Evolutionary conservation across 2,797 vertebrate genomes (phyloP).

Genomic region (Chaenodraco wilsoni): DNA sequence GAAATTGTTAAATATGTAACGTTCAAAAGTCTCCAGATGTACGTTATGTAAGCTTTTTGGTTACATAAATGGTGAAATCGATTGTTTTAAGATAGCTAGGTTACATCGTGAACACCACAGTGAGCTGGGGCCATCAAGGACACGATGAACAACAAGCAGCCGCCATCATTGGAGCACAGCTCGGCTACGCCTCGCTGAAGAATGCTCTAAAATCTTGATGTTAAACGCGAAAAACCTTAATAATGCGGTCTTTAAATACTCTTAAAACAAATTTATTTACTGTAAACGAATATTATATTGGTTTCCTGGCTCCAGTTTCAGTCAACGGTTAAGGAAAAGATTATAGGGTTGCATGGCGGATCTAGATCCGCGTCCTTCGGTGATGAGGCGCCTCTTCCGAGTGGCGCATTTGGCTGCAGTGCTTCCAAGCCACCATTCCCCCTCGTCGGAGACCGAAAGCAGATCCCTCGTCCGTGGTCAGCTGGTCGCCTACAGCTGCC

Average conservation of each 20-base stretch:
- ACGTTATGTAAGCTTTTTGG: neutral
- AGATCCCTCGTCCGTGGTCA: slow-evolving; percentile 86
- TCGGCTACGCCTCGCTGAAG: slow-evolving; percentile 83
- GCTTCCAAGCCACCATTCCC: slow-evolving; percentile 84
- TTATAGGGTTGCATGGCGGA: slow-evolving; percentile 76
- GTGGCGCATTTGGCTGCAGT: slow-evolving; percentile 85
- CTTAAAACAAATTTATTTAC: slow-evolving; percentile 31
- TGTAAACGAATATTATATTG: neutral
- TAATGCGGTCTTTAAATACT: neutral
- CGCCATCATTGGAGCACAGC: slow-evolving; percentile 83
- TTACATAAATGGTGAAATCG: neutral
- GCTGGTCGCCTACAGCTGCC: slow-evolving; percentile 89
- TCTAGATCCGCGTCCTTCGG: slow-evolving; percentile 78
- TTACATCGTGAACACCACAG: slow-evolving; percentile 42
- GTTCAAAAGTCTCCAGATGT: accelerated
- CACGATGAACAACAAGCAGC: slow-evolving; percentile 74
- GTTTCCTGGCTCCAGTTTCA: neutral
- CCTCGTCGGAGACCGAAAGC: slow-evolving; percentile 84
- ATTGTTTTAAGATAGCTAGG: slow-evolving; percentile 6
- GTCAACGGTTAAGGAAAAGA: slow-evolving; percentile 34
- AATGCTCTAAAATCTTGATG: slow-evolving; percentile 54
- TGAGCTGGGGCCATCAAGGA: slow-evolving; percentile 72
- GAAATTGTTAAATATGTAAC: neutral
- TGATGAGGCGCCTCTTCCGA: slow-evolving; percentile 79
- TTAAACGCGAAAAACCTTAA: slow-evolving; percentile 1